phyloP scores from a whole-genome alignment of 2,888 invertebrate species.

The Rotaria socialis region DNA sequence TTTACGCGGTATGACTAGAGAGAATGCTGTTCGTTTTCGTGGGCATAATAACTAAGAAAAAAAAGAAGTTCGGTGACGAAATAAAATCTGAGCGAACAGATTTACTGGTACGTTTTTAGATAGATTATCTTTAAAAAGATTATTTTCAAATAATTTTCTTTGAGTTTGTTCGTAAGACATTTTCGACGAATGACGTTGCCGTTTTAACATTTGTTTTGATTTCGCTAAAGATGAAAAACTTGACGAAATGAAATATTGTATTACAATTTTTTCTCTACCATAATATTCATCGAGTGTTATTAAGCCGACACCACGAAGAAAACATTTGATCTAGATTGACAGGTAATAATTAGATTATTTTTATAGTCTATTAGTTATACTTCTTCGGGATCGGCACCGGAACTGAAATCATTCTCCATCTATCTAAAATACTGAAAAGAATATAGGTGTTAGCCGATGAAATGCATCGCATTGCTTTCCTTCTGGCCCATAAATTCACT shows the following conservation, averaged over 20 bases:
- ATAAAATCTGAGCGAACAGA: background rate
- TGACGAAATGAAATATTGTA: background rate
- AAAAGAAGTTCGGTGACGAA: background rate
- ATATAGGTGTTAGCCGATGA: too few species aligned
- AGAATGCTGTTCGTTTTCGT: background rate
- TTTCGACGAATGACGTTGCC: background rate
- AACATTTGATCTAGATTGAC: background rate
- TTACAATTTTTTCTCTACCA: background rate
- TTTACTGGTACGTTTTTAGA: background rate
- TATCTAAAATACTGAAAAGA: background rate
- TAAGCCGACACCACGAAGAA: background rate
- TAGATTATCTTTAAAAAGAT: background rate
- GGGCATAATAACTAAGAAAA: background rate
- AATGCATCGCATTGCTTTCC: too few species aligned
- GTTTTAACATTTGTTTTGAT: background rate
- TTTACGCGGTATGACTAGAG: background rate
- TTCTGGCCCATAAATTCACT: too few species aligned
- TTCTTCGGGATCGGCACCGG: background rate
- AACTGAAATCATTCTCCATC: background rate
- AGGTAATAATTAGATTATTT: background rate
- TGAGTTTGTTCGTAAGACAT: background rate
- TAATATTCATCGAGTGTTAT: background rate
- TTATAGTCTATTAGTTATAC: background rate
- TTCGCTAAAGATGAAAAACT: background rate
- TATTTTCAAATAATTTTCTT: background rate